These are phyloP conservation scores for Anneissia japonica DNA, from an alignment of 35 echinoderm and acorn worm genomes.

Conservation along the genomic window DNA sequence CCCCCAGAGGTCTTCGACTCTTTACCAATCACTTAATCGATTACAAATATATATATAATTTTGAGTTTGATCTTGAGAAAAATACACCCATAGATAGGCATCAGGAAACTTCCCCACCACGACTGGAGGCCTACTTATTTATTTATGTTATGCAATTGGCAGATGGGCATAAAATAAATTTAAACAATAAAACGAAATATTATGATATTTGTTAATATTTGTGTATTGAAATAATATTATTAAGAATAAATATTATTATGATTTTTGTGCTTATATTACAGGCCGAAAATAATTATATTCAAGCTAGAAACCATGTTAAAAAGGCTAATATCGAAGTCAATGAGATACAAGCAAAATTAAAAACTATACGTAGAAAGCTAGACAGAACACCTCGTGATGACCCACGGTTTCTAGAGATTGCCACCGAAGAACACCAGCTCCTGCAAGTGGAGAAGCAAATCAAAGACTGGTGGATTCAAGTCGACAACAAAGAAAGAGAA, in stretches of 20 bases:
- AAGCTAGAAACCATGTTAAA: slow-evolving; percentile 46
- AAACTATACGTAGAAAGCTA: slow-evolving; percentile 58
- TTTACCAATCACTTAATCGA: too few species aligned
- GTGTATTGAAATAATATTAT: background rate
- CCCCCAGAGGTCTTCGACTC: too few species aligned
- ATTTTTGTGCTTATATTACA: slow-evolving; percentile 36
- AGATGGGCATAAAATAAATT: background rate
- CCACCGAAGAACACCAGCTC: slow-evolving; percentile 84
- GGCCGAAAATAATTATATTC: slow-evolving; percentile 62
- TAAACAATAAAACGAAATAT: background rate
- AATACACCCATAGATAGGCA: too few species aligned
- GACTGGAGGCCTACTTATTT: background rate
- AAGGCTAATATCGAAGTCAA: slow-evolving; percentile 54
- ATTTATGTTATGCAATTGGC: background rate
- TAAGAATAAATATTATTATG: background rate
- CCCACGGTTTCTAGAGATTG: slow-evolving; percentile 76
- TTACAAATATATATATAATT: too few species aligned
- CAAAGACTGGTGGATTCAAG: slow-evolving; percentile 34
- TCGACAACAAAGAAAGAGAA: slow-evolving; percentile 54
- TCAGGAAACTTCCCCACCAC: background rate
- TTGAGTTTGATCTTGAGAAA: too few species aligned
- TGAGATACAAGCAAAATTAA: slow-evolving; percentile 53
- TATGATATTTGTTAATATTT: background rate
- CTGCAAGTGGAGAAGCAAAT: slow-evolving; percentile 63
- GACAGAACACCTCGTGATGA: slow-evolving; percentile 86